phyloP scores from a whole-genome alignment of 2,888 invertebrate species.

The Pristionchus mayeri region DNA sequence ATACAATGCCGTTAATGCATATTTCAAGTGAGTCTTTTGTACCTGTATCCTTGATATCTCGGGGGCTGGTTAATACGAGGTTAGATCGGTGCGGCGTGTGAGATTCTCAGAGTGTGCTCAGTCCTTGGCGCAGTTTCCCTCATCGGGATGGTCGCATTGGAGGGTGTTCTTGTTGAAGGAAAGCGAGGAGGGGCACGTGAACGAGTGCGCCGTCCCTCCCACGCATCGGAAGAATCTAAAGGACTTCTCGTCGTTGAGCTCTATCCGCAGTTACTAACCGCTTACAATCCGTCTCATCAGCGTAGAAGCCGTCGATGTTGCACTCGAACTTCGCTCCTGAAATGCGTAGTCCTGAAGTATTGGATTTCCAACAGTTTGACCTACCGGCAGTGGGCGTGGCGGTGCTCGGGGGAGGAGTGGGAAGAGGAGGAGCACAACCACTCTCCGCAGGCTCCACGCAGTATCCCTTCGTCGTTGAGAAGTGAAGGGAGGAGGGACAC shows the following conservation, averaged over 20 bases:
- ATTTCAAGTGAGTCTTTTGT: not conserved
- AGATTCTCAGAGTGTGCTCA: not conserved
- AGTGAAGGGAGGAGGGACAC: slow-evolving; percentile 70
- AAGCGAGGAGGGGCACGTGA: slow-evolving; percentile 72
- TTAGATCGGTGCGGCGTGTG: not conserved
- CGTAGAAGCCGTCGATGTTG: slow-evolving; percentile 70
- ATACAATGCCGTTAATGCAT: no score
- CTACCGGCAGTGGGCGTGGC: slow-evolving; percentile 48
- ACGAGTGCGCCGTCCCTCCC: slow-evolving; percentile 70
- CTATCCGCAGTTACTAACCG: not conserved
- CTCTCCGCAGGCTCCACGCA: slow-evolving; percentile 59
- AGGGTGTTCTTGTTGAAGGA: slow-evolving; percentile 68
- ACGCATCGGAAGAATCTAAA: slow-evolving; percentile 73
- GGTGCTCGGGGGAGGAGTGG: slow-evolving; percentile 49
- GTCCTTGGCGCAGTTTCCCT: slow-evolving; percentile 62
- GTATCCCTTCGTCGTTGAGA: slow-evolving; percentile 61
- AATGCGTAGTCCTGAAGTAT: no score
- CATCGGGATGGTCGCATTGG: slow-evolving; percentile 71
- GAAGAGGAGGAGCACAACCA: slow-evolving; percentile 52
- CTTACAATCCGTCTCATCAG: slow-evolving; percentile 49
- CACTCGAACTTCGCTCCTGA: slow-evolving; percentile 63
- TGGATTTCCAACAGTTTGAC: not conserved
- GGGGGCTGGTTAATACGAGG: slow-evolving; percentile 43
- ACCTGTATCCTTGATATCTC: slow-evolving; percentile 30
- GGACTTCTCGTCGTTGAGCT: not conserved